phyloP scores from a whole-genome alignment of 2,113 vertebrate genomes.

The Anolis sagrei region DNA sequence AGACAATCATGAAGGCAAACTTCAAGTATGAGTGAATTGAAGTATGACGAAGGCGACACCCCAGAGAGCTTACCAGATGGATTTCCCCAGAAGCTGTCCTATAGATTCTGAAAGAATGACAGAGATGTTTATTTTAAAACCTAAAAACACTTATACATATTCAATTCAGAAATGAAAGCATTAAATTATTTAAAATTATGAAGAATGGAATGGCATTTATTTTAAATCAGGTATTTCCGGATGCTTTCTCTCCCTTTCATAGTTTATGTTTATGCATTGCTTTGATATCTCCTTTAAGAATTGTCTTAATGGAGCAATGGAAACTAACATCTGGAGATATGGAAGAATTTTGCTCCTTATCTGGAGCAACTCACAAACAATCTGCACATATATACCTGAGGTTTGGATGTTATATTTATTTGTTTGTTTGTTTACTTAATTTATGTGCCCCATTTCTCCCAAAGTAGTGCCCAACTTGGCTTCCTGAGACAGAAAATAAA shows the following conservation, averaged over 20 bases:
- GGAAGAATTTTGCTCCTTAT: slow-evolving; percentile 25
- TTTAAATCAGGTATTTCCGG: not conserved
- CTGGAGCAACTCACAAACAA: not conserved
- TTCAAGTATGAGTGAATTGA: slow-evolving; percentile 35
- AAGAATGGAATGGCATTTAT: not conserved
- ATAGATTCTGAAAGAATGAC: slow-evolving; percentile 28
- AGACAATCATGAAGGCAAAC: slow-evolving; percentile 6
- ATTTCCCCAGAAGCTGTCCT: not conserved
- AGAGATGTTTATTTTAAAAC: not conserved
- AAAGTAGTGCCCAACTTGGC: no score
- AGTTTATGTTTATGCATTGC: not conserved
- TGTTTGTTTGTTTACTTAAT: no score
- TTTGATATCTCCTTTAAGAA: not conserved
- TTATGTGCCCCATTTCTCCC: no score
- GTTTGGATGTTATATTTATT: no score
- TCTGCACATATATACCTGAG: no score
- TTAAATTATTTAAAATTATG: slow-evolving; percentile 4
- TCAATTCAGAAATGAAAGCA: slow-evolving; percentile 12
- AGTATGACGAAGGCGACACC: slow-evolving; percentile 21
- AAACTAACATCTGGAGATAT: slow-evolving; percentile 27
- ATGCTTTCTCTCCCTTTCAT: not conserved
- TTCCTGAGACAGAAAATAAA: no score
- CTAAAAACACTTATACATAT: not conserved
- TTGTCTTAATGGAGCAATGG: slow-evolving; percentile 9
- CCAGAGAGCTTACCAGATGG: slow-evolving; percentile 30